phyloP scores from a whole-genome alignment of 2,113 vertebrate species.

The Engystomops pustulosus region DNA sequence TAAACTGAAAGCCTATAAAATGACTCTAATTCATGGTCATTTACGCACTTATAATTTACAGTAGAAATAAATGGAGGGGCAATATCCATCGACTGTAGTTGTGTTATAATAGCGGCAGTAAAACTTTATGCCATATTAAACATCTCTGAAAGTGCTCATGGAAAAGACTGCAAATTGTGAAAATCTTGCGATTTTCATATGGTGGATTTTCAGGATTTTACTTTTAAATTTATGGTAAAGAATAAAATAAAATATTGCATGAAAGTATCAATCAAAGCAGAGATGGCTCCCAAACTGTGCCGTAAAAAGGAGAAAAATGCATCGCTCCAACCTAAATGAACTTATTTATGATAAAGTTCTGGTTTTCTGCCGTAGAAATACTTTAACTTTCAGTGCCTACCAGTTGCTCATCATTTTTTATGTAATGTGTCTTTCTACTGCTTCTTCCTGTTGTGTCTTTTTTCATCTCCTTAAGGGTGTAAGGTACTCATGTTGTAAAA shows the following conservation, averaged over 20 bases:
- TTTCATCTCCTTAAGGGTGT: slow-evolving; percentile 3
- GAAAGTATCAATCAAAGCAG: slow-evolving; percentile 36
- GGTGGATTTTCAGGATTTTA: slow-evolving; percentile 24
- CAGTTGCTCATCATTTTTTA: slow-evolving; percentile 23
- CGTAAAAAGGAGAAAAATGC: slow-evolving; percentile 7
- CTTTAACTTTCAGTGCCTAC: neutral
- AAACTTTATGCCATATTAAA: slow-evolving; percentile 44
- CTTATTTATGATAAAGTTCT: slow-evolving; percentile 43
- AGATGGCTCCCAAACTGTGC: slow-evolving; percentile 15
- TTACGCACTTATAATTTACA: slow-evolving; percentile 35
- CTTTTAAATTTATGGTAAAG: slow-evolving; percentile 43
- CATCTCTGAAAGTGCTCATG: slow-evolving; percentile 23
- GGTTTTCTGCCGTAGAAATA: slow-evolving; percentile 12
- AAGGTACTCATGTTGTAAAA: slow-evolving; percentile 35
- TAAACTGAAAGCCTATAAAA: slow-evolving; percentile 11
- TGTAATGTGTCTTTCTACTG: slow-evolving; percentile 4
- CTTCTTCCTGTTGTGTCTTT: slow-evolving; percentile 22
- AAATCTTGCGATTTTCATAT: slow-evolving; percentile 21
- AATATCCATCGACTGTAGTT: slow-evolving; percentile 20
- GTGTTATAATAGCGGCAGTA: slow-evolving; percentile 30
- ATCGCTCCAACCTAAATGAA: slow-evolving; percentile 28
- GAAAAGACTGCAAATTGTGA: slow-evolving; percentile 20
- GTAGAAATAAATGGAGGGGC: slow-evolving; percentile 39
- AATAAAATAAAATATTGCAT: slow-evolving; percentile 42
- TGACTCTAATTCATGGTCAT: slow-evolving; percentile 27